Conservation (phyloP, 2,797 vertebrate species). For the Eurystomus glaucurus region DNA sequence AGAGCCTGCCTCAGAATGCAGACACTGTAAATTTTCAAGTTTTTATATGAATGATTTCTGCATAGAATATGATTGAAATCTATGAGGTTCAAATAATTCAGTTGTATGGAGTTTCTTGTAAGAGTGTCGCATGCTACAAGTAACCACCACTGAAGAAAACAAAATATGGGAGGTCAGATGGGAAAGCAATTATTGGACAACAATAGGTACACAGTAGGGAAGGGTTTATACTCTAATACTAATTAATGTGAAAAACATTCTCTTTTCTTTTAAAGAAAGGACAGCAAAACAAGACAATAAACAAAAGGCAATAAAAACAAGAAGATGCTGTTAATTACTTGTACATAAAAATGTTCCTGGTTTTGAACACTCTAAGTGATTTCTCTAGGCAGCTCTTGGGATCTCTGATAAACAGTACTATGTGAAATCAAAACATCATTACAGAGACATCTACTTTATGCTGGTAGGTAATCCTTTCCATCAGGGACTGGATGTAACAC, state of each 20-base stretch:
- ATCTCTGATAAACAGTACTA: background rate
- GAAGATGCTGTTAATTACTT: background rate
- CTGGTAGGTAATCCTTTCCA: background rate
- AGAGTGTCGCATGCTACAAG: background rate
- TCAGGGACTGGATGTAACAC: background rate
- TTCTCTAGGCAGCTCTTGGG: background rate
- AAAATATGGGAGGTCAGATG: background rate
- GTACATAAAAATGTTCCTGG: accelerated
- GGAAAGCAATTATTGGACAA: background rate
- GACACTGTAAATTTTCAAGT: background rate
- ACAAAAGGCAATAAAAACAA: background rate
- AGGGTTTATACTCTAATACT: background rate
- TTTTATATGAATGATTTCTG: background rate
- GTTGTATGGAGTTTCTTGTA: accelerated
- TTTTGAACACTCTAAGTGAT: background rate
- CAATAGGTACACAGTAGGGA: background rate
- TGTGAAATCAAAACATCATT: background rate
- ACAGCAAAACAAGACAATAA: background rate
- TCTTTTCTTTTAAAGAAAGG: background rate
- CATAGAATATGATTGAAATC: background rate
- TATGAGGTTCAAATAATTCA: background rate
- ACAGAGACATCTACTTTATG: background rate
- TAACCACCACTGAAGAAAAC: background rate
- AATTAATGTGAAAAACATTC: background rate
- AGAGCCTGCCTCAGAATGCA: background rate